A percentile compares a stretch with the other conserved stretches of the same genome.
phyloP scores from a whole-genome alignment of 1,140 invertebrate species.

The Drosophila micromelanica region DNA sequence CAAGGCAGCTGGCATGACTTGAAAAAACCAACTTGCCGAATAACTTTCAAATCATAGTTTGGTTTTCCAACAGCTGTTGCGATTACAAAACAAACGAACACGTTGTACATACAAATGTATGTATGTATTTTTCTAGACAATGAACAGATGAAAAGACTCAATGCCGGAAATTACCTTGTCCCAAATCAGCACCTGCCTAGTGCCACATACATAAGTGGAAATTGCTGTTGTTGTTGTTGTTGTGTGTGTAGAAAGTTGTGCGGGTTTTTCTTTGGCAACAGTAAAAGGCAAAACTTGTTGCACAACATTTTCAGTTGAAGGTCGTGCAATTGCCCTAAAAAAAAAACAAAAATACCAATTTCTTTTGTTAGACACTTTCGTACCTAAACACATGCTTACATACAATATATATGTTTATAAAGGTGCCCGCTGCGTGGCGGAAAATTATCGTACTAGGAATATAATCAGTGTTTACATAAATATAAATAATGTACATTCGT shows the following conservation, averaged over 20 bases:
- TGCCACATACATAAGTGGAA: slow-evolving; percentile 27
- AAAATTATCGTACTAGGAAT: slow-evolving; percentile 29
- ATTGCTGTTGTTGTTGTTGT: not conserved
- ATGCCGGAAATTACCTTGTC: slow-evolving; percentile 77
- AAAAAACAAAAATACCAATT: slow-evolving; percentile 39
- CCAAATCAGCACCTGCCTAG: slow-evolving; percentile 48
- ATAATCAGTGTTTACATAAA: slow-evolving; percentile 8
- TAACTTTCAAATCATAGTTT: slow-evolving; percentile 59
- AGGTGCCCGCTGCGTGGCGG: slow-evolving; percentile 16
- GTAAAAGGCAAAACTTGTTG: slow-evolving; percentile 66
- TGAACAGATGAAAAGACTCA: slow-evolving; percentile 48
- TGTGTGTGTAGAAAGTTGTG: slow-evolving; percentile 29
- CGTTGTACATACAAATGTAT: not conserved
- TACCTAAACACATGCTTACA: not conserved
- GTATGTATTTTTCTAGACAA: not conserved
- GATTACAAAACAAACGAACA: slow-evolving; percentile 29
- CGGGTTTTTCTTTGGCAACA: slow-evolving; percentile 28
- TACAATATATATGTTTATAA: not conserved
- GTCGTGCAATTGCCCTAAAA: slow-evolving; percentile 49
- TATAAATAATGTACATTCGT: not conserved
- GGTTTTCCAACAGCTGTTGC: slow-evolving; percentile 47
- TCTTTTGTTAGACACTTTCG: slow-evolving; percentile 3
- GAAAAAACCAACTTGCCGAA: slow-evolving; percentile 24
- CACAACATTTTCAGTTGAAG: slow-evolving; percentile 68
- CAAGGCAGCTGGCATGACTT: not conserved